Evolutionary conservation across 2,888 invertebrate genomes (phyloP).

Genomic region (Operophtera brumata): DNA sequence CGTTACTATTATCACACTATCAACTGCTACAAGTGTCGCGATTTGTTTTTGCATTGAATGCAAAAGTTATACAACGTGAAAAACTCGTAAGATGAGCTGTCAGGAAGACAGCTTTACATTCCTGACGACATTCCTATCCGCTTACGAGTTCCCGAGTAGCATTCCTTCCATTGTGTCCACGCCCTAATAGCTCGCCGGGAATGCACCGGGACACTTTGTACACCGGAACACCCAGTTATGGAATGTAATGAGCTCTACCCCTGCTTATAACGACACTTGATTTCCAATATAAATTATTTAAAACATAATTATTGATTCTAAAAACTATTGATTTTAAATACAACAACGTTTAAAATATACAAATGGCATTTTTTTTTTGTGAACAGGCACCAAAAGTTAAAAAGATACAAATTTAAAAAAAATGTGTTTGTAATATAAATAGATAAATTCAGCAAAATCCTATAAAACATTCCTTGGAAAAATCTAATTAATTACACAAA

Average conservation of each 20-base stretch:
- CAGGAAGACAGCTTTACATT: conserved; percentile 56
- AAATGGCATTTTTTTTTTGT: too few species aligned
- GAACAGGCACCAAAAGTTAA: too few species aligned
- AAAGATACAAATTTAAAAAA: too few species aligned
- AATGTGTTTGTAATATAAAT: too few species aligned
- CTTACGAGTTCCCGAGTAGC: conserved; percentile 47
- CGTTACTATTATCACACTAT: conserved; percentile 33
- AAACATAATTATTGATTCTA: too few species aligned
- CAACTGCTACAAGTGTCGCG: conserved; percentile 1
- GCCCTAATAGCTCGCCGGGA: conserved; percentile 50
- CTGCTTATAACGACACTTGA: conserved; percentile 34
- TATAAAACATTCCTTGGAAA: too few species aligned
- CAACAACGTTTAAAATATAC: too few species aligned
- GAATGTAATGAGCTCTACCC: conserved; percentile 34
- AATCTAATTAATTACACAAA: too few species aligned
- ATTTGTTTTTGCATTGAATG: conserved; percentile 27
- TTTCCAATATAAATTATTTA: too few species aligned
- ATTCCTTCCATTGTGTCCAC: conserved; percentile 58
- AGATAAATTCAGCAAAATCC: too few species aligned
- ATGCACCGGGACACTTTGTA: conserved; percentile 55
- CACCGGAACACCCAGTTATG: conserved; percentile 52
- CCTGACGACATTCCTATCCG: conserved; percentile 61
- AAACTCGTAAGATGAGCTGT: conserved; percentile 21
- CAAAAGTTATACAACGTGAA: conserved; percentile 12
- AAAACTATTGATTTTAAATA: too few species aligned